Percentiles rank a stretch among this genome's conserved stretches.
Evolutionary conservation across 2,113 vertebrate genomes (phyloP).

Genomic region (Brachypteracias leptosomus): DNA sequence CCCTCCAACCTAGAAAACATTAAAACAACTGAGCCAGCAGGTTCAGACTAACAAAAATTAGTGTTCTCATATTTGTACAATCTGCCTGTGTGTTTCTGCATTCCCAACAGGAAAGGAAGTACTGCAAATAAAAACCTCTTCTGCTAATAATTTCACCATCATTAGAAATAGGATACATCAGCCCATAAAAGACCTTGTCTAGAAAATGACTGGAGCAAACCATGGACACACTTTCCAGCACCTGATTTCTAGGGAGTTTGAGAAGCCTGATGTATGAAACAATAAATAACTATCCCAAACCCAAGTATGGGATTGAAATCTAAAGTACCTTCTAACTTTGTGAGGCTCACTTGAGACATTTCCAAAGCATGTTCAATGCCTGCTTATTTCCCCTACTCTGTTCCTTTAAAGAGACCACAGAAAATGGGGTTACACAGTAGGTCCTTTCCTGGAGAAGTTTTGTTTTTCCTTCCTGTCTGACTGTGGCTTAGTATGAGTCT

Average conservation of each 20-base stretch:
- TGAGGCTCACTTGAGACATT: neutral
- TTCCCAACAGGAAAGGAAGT: neutral
- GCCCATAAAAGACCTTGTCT: neutral
- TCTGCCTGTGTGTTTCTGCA: neutral
- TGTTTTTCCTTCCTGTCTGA: neutral
- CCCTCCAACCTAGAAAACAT: neutral
- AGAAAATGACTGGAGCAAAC: neutral
- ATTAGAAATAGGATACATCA: neutral
- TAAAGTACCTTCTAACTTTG: neutral
- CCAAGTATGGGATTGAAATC: neutral
- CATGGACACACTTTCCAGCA: neutral
- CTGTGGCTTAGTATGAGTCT: neutral
- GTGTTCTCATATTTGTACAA: neutral
- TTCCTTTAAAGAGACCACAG: neutral
- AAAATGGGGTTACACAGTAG: neutral
- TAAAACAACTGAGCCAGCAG: neutral
- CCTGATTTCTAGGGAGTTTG: neutral
- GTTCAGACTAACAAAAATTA: neutral
- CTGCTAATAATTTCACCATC: neutral
- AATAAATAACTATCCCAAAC: neutral
- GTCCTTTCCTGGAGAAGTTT: neutral
- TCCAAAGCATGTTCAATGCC: neutral
- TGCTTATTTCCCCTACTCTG: neutral
- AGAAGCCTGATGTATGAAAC: neutral
- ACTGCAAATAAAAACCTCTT: neutral